phyloP scores from a whole-genome alignment of 1,140 invertebrate species.

The Lanistes nyassanus region DNA sequence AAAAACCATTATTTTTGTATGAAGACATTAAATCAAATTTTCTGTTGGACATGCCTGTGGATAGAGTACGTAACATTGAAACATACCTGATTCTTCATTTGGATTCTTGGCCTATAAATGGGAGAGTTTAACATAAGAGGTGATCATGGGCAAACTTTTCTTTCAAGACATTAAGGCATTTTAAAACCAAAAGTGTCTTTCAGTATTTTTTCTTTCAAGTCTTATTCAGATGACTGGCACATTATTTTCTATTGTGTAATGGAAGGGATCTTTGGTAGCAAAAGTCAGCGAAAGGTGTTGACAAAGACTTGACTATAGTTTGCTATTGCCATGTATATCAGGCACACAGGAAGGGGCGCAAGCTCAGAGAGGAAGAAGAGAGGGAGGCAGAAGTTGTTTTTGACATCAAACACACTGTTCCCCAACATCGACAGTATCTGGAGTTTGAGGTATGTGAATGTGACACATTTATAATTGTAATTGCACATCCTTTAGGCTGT shows the following conservation, averaged over 20 bases:
- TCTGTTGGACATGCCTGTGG: no score
- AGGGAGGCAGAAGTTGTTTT: conserved; percentile 65
- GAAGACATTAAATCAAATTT: no score
- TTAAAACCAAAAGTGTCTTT: neutral
- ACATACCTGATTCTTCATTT: no score
- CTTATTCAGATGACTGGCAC: neutral
- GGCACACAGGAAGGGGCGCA: conserved; percentile 26
- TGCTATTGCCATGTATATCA: conserved; percentile 6
- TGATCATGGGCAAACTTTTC: no score
- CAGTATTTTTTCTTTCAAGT: neutral
- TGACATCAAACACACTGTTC: conserved; percentile 80
- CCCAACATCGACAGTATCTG: conserved; percentile 88
- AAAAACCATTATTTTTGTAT: no score
- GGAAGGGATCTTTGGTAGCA: neutral
- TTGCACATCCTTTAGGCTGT: neutral
- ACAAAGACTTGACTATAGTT: neutral
- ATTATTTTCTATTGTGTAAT: neutral
- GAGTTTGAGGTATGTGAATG: conserved; percentile 72
- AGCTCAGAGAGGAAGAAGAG: conserved; percentile 66
- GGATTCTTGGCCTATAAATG: no score
- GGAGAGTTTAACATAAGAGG: no score
- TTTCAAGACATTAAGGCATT: neutral
- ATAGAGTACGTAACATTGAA: no score
- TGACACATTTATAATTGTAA: no score
- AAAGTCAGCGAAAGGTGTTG: neutral